A percentile compares a stretch with the other conserved stretches of the same genome.
phyloP scores from a whole-genome alignment of 2,888 invertebrate species.

The Amiota communis region DNA sequence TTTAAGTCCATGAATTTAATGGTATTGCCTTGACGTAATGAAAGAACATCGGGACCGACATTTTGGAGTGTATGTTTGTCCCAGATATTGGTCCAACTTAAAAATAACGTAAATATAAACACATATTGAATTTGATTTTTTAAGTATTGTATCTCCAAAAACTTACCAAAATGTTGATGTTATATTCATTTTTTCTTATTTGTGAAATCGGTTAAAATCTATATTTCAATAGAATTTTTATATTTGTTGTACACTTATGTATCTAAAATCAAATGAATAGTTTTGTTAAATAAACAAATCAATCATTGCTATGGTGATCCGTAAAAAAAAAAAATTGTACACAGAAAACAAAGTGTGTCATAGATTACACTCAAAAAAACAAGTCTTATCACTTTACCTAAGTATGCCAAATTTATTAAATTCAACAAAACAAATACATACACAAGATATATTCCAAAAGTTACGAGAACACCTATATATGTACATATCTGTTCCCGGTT shows the following conservation, averaged over 20 bases:
- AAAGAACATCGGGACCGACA: slow-evolving; percentile 57
- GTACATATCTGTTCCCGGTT: too few relatives aligned
- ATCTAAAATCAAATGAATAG: neutral
- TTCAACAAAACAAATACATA: too few relatives aligned
- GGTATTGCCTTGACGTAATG: slow-evolving; percentile 46
- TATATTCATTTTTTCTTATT: slow-evolving; percentile 18
- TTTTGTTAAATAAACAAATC: slow-evolving; percentile 13
- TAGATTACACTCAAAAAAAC: too few relatives aligned
- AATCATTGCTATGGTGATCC: slow-evolving; percentile 20
- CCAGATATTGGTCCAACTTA: slow-evolving; percentile 55
- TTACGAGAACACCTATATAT: too few relatives aligned
- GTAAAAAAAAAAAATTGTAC: neutral
- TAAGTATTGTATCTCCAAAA: neutral
- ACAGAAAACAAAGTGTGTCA: too few relatives aligned
- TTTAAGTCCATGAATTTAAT: slow-evolving; percentile 50
- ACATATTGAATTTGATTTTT: neutral
- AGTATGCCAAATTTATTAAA: too few relatives aligned
- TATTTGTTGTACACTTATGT: neutral
- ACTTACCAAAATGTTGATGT: slow-evolving; percentile 18
- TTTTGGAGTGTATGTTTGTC: slow-evolving; percentile 40
- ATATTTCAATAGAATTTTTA: neutral
- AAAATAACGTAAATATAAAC: neutral
- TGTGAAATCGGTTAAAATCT: neutral
- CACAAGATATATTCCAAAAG: too few relatives aligned
- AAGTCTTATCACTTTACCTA: too few relatives aligned